Evolutionary conservation across 2,113 vertebrate species (phyloP), one percentile per base, ranked within the genome.

Genomic region (Oplegnathus fasciatus): DNA sequence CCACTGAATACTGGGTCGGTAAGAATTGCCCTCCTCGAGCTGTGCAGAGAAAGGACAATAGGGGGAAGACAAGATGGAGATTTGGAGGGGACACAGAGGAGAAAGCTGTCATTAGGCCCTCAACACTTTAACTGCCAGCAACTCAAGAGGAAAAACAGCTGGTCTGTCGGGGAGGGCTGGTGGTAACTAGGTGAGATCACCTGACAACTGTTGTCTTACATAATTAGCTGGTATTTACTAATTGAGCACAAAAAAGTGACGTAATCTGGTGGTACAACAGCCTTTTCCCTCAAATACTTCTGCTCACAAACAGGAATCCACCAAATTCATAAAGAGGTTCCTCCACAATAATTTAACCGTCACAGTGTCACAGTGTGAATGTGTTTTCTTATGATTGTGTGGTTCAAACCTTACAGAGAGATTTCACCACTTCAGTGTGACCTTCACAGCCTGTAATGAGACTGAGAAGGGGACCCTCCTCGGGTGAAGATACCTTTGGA

Each of bases 391-490:
- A 58, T 32, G 50, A 79, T 26, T 50, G 60, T 30, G 52, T 34
- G 46, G 24, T 60, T 82, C 2, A n/a, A 66, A 28, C 42, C 81
- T 67, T 40, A 6, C 70, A 32, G 24, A 52, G 50, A 67, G 54
- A 64, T 80, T 83, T 75, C 61, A 22, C 55, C 64, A 14, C 61
- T 83, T 44, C 0, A 68, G 37, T 24, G 80, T 91, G 88, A 92
- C 91, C 83, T 91, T 88, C 76, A 58, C 24, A 67, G 40, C 11
- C 30, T 40, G 44, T 79, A 89, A 88, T 86, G 78, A 92, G 87
- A 64, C 55, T 0, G 61, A 69, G 74, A 57, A 60, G 69, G 75
- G 44, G 85, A 74, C 18, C 78, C 68, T 88, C 57, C 61, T 57
- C 30, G 70, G 73, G 65, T 78, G 83, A 84, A 65, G 89, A 86